phyloP scores from a whole-genome alignment of 2,888 invertebrate genomes.

The Biston betularia region DNA sequence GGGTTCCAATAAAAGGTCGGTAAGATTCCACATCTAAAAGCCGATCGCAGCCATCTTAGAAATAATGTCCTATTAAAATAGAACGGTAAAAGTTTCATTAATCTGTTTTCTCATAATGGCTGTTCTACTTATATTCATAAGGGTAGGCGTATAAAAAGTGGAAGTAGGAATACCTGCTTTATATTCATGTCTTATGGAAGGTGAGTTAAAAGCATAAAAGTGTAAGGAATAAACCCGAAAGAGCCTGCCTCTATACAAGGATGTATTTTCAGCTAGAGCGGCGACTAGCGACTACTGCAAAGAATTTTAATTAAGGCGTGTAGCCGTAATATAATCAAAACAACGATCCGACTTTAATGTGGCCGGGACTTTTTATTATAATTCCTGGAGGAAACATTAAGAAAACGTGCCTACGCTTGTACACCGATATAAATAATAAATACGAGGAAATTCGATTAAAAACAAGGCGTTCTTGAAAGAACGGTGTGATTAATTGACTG shows the following conservation, averaged over 20 bases:
- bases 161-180: conserved; percentile 31
- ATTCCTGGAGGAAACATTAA: conserved; percentile 30
- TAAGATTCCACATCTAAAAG: conserved; percentile 12
- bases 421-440: conserved; percentile 33
- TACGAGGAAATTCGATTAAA: conserved; percentile 17
- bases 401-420: conserved; percentile 22
- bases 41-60: conserved; percentile 13
- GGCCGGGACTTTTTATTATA: conserved; percentile 35
- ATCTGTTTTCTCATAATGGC: conserved; percentile 33
- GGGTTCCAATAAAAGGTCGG: conserved; percentile 13
- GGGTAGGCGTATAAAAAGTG: conserved; percentile 29
- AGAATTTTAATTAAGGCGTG: conserved; percentile 66
- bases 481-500: conserved; percentile 33
- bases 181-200: conserved; percentile 37
- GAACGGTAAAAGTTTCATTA: conserved; percentile 31
- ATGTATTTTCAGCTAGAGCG: conserved; percentile 52
- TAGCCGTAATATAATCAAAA: conserved; percentile 62
- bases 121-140: conserved; percentile 37
- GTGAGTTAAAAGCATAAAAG: conserved; percentile 31
- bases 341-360: conserved; percentile 54
- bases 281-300: conserved; percentile 48
- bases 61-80: conserved; percentile 31
- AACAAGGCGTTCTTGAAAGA: conserved; percentile 12
- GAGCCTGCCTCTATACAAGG: conserved; percentile 24
- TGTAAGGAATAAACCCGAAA: conserved; percentile 27